Evolutionary conservation across 2,797 vertebrate species (phyloP), one percentile per base, ranked within the genome.

Genomic region (Microcaecilia unicolor): DNA sequence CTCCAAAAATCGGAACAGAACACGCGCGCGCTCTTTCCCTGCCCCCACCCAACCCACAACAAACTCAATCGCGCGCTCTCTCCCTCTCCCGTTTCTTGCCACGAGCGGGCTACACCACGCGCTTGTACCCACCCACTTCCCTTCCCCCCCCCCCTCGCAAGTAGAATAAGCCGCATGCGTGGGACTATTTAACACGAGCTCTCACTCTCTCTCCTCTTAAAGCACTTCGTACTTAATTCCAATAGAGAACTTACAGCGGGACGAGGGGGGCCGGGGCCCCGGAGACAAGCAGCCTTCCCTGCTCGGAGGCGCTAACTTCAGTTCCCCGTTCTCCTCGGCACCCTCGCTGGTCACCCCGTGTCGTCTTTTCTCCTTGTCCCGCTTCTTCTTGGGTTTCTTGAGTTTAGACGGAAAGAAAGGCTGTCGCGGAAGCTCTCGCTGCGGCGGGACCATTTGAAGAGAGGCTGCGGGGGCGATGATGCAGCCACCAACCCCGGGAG

Each of bases 321-420:
- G 68, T 44, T 90, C 88, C 11, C 92, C 93, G 64, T 96, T 97
- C 64, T 94, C 90, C 55, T 84, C 85, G 57, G 77, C 58, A 48
- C 35, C 53, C 23, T 49, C 62, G 57, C 78, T 69, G 46, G 56
- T n/a, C 21, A 72, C 55, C 52, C 80, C 83, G 25, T 84, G 81
- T 69, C 85, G 86, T 81, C 81, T 80, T 59, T 72, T 81, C 61
- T 91, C 81, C 70, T 82, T 81, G 43, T 81, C 85, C 42, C 88
- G 81, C 37, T 87, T 90, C 18, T 86, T 88, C 51, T 76, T 83
- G 8, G 74, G 52, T 59, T 80, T 81, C 67, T 81, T 91, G 39
- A 70, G 53, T 74, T 85, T 91, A n/a, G n/a, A n/a, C n/a, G n/a
- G n/a, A n/a, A n/a, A 15, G n/a, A n/a, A n/a, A n/a, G 27, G 52